These are phyloP conservation scores for Pseudomyrmex flavicornis DNA, from an alignment of 1,140 invertebrate species.

Conservation along the genomic window DNA sequence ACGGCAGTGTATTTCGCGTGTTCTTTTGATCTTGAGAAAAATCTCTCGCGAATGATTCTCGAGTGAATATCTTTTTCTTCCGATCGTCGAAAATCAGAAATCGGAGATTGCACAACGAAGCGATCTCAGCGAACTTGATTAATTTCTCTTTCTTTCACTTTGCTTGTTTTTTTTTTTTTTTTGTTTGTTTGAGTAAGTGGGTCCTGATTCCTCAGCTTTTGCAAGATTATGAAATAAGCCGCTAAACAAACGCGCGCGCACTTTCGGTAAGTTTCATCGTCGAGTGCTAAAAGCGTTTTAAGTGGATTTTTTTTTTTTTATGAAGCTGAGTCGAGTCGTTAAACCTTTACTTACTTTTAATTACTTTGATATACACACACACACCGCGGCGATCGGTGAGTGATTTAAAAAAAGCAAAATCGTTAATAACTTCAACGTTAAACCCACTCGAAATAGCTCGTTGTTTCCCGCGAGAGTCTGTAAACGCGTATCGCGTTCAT, in stretches of 20 bases:
- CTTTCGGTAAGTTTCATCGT: neutral
- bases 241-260: neutral
- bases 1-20: too few relatives aligned
- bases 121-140: neutral
- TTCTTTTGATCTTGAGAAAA: neutral
- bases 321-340: neutral
- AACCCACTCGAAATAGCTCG: neutral
- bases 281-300: neutral
- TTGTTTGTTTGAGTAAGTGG: neutral
- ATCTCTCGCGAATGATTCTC: neutral
- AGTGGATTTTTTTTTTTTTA: slow-evolving; percentile 7
- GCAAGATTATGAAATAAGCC: neutral
- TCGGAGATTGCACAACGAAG: neutral
- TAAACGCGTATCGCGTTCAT: neutral
- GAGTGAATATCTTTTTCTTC: neutral
- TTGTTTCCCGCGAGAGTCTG: neutral
- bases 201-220: neutral
- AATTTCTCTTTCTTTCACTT: neutral
- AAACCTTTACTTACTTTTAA: neutral
- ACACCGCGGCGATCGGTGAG: neutral
- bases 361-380: neutral
- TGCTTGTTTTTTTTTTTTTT: too few relatives aligned
- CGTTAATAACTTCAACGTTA: neutral
- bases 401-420: neutral
- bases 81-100: neutral